These are phyloP conservation scores for Rhabdomys pumilio DNA, from an alignment of 2,797 vertebrate species.

Conservation along the genomic window DNA sequence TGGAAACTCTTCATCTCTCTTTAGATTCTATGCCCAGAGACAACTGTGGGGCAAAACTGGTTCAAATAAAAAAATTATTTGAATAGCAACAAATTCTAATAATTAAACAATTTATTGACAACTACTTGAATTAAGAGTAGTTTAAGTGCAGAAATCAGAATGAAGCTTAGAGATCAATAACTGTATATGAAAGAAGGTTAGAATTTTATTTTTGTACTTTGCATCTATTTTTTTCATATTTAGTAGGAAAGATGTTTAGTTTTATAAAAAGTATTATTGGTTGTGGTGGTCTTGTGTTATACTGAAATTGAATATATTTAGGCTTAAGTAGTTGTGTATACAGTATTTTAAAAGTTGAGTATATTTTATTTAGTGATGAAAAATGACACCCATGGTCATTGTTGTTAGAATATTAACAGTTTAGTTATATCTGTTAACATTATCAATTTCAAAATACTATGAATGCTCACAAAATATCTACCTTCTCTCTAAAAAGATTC, in stretches of 20 bases:
- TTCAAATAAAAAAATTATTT: constrained; percentile 63
- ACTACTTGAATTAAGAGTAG: constrained; percentile 60
- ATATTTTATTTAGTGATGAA: constrained; percentile 68
- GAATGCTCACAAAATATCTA: constrained; percentile 79
- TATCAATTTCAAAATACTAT: constrained; percentile 61
- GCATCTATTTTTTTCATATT: constrained; percentile 58
- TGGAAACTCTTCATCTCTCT: neutral
- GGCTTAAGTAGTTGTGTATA: constrained; percentile 32
- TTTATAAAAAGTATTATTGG: constrained; percentile 75
- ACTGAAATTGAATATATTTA: constrained; percentile 67
- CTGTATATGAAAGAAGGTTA: constrained; percentile 57
- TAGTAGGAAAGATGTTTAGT: constrained; percentile 59
- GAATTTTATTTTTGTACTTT: constrained; percentile 54
- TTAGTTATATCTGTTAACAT: constrained; percentile 63
- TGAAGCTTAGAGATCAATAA: constrained; percentile 27
- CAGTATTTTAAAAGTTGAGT: constrained; percentile 66
- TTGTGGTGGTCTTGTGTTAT: constrained; percentile 54
- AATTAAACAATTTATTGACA: constrained; percentile 54
- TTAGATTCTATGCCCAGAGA: constrained; percentile 35
- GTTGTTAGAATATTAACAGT: constrained; percentile 71
- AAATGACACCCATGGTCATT: constrained; percentile 36
- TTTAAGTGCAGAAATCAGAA: constrained; percentile 20
- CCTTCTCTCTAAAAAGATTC: constrained; percentile 36
- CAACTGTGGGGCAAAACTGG: constrained; percentile 25
- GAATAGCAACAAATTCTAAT: constrained; percentile 57